Percentiles rank a stretch among this genome's conserved stretches.
These are phyloP conservation scores for Leptocoma aspasia DNA, from an alignment of 2,113 vertebrate species.

Conservation along the genomic window DNA sequence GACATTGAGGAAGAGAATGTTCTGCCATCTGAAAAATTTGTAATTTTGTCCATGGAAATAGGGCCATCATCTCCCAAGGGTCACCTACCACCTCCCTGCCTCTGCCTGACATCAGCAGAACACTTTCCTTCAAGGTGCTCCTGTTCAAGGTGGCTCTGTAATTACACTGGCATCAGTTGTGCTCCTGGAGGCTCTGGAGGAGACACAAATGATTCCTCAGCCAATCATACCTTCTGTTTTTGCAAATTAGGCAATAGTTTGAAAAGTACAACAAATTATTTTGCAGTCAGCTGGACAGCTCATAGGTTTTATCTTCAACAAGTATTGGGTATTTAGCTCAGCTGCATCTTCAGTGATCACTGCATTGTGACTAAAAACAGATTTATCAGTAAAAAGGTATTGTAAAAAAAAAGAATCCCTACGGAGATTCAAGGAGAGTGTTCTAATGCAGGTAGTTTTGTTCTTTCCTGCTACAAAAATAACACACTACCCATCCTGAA, in stretches of 20 bases:
- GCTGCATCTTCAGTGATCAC: not conserved
- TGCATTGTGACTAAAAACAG: not conserved
- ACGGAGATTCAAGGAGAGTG: not conserved
- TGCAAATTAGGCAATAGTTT: not conserved
- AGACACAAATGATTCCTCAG: not conserved
- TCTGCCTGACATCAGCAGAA: not conserved
- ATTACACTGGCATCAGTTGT: not conserved
- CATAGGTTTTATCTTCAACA: not conserved
- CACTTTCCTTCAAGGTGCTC: not conserved
- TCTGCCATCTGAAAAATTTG: not conserved
- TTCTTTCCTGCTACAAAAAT: not conserved
- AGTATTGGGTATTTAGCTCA: not conserved
- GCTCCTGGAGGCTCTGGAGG: not conserved
- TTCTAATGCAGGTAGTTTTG: not conserved
- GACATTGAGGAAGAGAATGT: not conserved
- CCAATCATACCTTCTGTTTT: not conserved
- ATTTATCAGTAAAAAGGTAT: not conserved
- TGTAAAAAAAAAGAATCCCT: not conserved
- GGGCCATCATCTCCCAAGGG: not conserved
- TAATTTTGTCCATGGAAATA: not conserved
- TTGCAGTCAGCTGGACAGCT: not conserved
- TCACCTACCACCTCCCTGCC: not conserved
- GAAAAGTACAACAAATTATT: not conserved
- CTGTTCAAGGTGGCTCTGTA: not conserved
- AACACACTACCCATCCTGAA: not conserved